Base-by-base conservation (phyloP, 2,113 vertebrate genomes). In the Chionodraco myersi region DNA sequence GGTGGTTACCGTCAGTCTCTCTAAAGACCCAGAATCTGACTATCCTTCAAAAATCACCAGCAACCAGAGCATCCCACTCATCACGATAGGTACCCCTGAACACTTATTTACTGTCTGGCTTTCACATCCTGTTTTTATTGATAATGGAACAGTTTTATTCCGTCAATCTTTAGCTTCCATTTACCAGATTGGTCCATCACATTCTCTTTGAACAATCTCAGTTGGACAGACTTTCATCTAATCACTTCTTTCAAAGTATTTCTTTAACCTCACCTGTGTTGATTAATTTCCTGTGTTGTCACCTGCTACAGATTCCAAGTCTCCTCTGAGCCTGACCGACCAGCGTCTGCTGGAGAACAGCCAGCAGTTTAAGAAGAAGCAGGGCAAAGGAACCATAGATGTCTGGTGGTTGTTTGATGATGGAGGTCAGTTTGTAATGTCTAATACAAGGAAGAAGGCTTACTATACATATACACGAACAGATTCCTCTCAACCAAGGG, bases 351-450 rank as follows among this genome's bases (percentile, higher is more conserved):
- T 99, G 84, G 96, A 97, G 87, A 95, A 94, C 79, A 99, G 97
- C 81, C 94, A 94, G 79, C 97, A 97, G 83, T 99, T 99, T 86
- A 96, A 97, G 94, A 98, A 96, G 92, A 98, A 97, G 72, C 98
- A 99, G 92, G 96, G 96, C 75, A 98, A 97, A 94, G 98, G 96
- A 79, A 99, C 97, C 80, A 96, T 99, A 18, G 98, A 99, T 10
- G 98, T 99, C 1, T 99, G 98, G 98, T 99, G 98, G 98, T 95
- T 99, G 73, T 99, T 99, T 92, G 98, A 99, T 77, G 98, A 99
- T 79, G 98, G 98, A 94, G 98, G 98, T 98, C 93, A 78, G 68
- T 44, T 18, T 21, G 10, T 30, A 6, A 7, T 36, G 18, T 48
- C 44, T 12, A 11, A 30, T 3, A 16, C 8, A 16, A 41, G 36